Base-by-base conservation (phyloP, 2,113 vertebrate genomes). In the Sander vitreus region DNA sequence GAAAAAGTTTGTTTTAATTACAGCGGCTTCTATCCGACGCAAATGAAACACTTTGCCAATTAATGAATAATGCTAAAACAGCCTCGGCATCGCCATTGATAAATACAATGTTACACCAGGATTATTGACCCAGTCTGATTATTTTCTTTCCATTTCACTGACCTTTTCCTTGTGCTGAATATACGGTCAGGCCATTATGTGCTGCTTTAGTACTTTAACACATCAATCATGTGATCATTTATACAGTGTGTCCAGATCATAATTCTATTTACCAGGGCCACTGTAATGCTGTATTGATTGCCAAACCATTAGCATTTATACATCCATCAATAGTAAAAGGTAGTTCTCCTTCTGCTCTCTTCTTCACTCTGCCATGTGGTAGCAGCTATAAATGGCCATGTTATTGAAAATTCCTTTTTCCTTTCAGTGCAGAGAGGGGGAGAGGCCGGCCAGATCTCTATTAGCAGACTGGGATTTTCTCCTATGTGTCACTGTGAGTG, bases 401-500 rank as follows among this genome's bases (percentile, higher is more conserved):
- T 89, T 90, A 91, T 89, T 93, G 88, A 91, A 93, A 91, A 93
- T 93, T 81, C 91, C 81, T 74, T 86, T 90, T 92, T 89, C 88
- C 91, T 92, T 82, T 89, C 80, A 81, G 83, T 62, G 78, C 79
- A 88, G 68, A 48, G 65, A 65, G 53, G 60, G 72, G 72, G 77
- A 80, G 80, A 87, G 80, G 76, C 76, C 23, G 63, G 82, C 70
- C 87, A 83, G 88, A 92, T 89, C 92, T 94, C 87, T 88, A 89
- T 93, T 91, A 94, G 93, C 89, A 71, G 78, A 84, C 85, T 80
- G 76, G 89, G 91, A 91, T 94, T 93, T 91, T 89, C 87, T 92
- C 93, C 93, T 90, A 89, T 91, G 92, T 92, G 93, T 92, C 90
- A 92, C 72, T 33, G 85, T 78, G 89, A 91, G 88, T 91, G 90